A percentile compares a stretch with the other conserved stretches of the same genome.
These are phyloP conservation scores for Poeciliopsis presidionis DNA, from an alignment of 2,797 vertebrate genomes.

Conservation along the genomic window DNA sequence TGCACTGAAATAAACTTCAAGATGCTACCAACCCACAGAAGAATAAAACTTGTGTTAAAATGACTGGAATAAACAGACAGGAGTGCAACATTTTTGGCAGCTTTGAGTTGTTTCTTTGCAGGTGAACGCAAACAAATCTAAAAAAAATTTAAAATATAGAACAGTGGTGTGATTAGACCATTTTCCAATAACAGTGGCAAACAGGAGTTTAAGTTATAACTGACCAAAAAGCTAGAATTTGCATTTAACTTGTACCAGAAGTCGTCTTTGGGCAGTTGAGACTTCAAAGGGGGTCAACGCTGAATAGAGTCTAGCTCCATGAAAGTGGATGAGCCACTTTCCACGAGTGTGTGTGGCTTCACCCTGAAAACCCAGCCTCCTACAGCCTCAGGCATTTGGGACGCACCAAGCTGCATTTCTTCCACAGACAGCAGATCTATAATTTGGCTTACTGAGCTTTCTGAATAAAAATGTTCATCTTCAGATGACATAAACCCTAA, in stretches of 20 bases:
- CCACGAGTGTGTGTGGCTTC: slow-evolving; percentile 64
- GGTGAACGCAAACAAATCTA: not conserved
- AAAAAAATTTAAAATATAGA: not conserved
- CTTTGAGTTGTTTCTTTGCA: not conserved
- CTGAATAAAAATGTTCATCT: slow-evolving; percentile 30
- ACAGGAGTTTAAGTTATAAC: too few species aligned
- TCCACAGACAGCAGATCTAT: slow-evolving; percentile 34
- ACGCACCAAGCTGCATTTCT: slow-evolving; percentile 32
- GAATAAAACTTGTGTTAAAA: not conserved
- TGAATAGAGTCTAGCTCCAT: slow-evolving; percentile 63
- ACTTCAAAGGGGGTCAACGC: slow-evolving; percentile 58
- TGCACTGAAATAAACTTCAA: not conserved
- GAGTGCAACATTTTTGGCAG: not conserved
- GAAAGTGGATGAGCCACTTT: slow-evolving; percentile 65
- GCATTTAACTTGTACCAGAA: slow-evolving; percentile 30
- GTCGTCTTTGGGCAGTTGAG: slow-evolving; percentile 52
- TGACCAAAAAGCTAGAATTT: slow-evolving; percentile 1
- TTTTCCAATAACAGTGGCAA: not conserved
- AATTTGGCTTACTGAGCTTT: slow-evolving; percentile 46
- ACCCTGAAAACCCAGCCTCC: slow-evolving; percentile 62
- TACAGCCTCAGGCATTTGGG: slow-evolving; percentile 52
- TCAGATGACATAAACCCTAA: slow-evolving; percentile 27
- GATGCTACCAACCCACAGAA: not conserved
- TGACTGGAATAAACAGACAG: not conserved
- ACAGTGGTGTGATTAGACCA: not conserved